Evolutionary conservation across 2,113 vertebrate species (phyloP).

Genomic region (Ammodytes dubius): DNA sequence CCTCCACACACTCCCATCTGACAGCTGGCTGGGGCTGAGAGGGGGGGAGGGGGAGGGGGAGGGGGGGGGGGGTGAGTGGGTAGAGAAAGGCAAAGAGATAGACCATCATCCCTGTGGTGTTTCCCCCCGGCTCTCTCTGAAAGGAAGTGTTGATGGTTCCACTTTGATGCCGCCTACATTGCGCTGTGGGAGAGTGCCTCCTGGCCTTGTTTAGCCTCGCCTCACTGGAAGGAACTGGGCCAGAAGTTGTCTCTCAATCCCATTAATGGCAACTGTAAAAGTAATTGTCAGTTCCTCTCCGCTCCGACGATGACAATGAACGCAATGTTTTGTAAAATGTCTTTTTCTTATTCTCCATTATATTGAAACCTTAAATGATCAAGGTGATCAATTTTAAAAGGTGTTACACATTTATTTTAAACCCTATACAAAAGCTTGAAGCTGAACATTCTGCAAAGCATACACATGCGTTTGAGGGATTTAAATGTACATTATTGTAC

Average conservation of each 20-base stretch:
- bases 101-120: slow-evolving; percentile 53
- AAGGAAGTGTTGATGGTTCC: slow-evolving; percentile 51
- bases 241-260: slow-evolving; percentile 60
- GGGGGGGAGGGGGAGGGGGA: slow-evolving; percentile 1
- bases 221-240: slow-evolving; percentile 56
- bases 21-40: slow-evolving; percentile 65
- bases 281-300: slow-evolving; percentile 34
- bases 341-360: background rate
- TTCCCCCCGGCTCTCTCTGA: slow-evolving; percentile 59
- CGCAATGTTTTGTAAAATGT: background rate
- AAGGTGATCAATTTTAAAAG: background rate
- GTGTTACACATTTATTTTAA: background rate
- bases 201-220: slow-evolving; percentile 57
- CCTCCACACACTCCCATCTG: slow-evolving; percentile 67
- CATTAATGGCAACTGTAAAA: slow-evolving; percentile 43
- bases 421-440: background rate
- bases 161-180: slow-evolving; percentile 68
- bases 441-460: background rate
- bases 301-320: slow-evolving; percentile 9
- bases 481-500: background rate
- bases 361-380: background rate
- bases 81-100: slow-evolving; percentile 56
- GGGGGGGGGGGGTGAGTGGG: slow-evolving; percentile 45
- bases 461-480: too few species aligned
- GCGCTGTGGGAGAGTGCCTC: slow-evolving; percentile 58